Percentiles rank a stretch among this genome's conserved stretches.
Evolutionary conservation across 2,888 invertebrate genomes (phyloP).

Genomic region (Macrophya alboannulata): DNA sequence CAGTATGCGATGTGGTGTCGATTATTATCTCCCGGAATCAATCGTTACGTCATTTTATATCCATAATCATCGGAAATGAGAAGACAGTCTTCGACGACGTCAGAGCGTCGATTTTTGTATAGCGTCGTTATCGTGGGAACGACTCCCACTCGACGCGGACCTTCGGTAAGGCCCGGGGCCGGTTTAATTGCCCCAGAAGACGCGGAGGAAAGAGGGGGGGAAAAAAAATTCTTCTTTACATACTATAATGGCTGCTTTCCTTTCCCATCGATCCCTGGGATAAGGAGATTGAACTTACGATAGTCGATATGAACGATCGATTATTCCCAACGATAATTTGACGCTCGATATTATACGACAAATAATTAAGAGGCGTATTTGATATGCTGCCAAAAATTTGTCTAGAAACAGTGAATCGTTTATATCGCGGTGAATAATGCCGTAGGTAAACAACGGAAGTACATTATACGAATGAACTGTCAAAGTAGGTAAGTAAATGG

Average conservation of each 20-base stretch:
- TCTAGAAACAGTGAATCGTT: neutral
- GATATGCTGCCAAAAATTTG: neutral
- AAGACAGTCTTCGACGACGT: neutral
- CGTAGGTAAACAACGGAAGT: slow-evolving; percentile 25
- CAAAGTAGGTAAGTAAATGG: slow-evolving; percentile 33
- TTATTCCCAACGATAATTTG: neutral
- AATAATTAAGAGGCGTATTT: neutral
- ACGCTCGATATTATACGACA: neutral
- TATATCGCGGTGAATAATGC: neutral
- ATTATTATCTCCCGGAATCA: neutral
- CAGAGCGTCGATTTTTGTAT: slow-evolving; percentile 58
- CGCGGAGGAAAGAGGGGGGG: slow-evolving; percentile 60
- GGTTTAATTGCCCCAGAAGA: slow-evolving; percentile 75
- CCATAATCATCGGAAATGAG: neutral
- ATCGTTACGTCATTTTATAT: slow-evolving; percentile 54
- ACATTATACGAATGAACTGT: neutral
- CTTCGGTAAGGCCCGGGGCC: slow-evolving; percentile 67
- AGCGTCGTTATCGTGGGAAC: slow-evolving; percentile 67
- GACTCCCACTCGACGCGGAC: slow-evolving; percentile 61
- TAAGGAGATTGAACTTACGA: neutral
- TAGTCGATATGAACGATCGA: neutral
- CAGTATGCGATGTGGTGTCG: no score
- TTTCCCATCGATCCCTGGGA: slow-evolving; percentile 66
- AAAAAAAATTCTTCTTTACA: slow-evolving; percentile 71
- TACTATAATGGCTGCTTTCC: slow-evolving; percentile 74